These are phyloP conservation scores for Pegea sp. DNA, from an alignment of 23 tunicate genomes.

Conservation along the genomic window DNA sequence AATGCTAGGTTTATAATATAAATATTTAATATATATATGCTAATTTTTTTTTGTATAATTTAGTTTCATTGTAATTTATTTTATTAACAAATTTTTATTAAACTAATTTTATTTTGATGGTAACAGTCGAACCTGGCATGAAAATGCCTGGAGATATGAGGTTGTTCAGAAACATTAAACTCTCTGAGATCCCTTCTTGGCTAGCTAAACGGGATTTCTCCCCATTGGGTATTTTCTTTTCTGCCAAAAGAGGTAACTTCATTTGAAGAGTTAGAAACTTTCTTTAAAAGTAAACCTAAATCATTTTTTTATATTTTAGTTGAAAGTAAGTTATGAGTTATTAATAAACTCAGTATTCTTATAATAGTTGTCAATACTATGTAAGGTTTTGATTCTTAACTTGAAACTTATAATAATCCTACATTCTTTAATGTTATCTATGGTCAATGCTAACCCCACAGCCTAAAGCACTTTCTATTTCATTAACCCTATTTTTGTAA, in stretches of 20 bases:
- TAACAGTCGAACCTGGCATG: constrained; percentile 54
- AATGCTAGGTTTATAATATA: background rate
- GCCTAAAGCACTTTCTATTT: too few species aligned
- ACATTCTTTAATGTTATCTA: too few species aligned
- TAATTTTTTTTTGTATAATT: background rate
- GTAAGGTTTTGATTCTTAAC: too few species aligned
- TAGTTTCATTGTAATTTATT: background rate
- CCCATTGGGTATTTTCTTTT: constrained; percentile 57
- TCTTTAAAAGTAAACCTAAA: too few species aligned
- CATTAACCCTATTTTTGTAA: too few species aligned
- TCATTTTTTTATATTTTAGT: too few species aligned
- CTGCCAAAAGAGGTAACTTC: constrained; percentile 48
- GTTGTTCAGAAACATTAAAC: constrained; percentile 36
- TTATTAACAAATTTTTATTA: background rate
- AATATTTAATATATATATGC: background rate
- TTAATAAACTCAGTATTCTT: too few species aligned
- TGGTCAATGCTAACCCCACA: too few species aligned
- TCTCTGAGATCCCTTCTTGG: constrained; percentile 58
- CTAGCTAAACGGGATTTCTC: constrained; percentile 31
- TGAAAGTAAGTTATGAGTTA: too few species aligned
- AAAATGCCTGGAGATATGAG: constrained; percentile 63
- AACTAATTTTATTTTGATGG: background rate
- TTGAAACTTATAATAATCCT: too few species aligned
- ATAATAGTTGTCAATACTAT: too few species aligned
- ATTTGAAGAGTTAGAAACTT: too few species aligned